Evolutionary conservation across 64 coral and sea anemone genomes (phyloP), one percentile per base, ranked within the genome.

Genomic region (Porites lutea): DNA sequence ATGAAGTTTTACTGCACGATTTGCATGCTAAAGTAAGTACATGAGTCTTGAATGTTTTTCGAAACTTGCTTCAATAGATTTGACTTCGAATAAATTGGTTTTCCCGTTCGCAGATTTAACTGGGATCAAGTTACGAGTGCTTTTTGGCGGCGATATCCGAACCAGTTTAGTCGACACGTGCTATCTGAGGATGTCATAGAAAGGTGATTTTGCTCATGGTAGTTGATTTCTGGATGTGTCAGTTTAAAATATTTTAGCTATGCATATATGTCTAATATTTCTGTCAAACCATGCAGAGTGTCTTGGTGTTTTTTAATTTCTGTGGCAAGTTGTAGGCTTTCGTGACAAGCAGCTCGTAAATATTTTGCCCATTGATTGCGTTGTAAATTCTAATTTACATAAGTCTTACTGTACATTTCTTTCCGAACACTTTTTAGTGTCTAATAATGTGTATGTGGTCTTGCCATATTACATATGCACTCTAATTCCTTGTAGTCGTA

Each of bases 101-200:
- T 0, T 58, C 27, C 54, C 37, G 51, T 59, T 47, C 12, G 58
- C 87, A 97, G 95, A 90, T 93, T 91, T 52, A 86, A 89, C 15
- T 97, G 95, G 95, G 92, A 94, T 54, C 95, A 97, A 19, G 92
- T 97, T 44, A 94, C 86, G 43, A 80, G 88, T 10, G 95, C 95
- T 8, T 91, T 93, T 90, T 97, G 95, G 95, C 82, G 82, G 13
- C 75, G 97, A 53, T 99, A 99, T 88, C 97, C 97, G 76, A 99
- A 99, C 64, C 97, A 91, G 19, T 99, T 73, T 78, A 99, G 97
- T 82, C 90, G 90, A 88, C 97, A 99, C 97, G 97, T 99, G 94
- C 88, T 99, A 5, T 94, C 94, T 44, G 97, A 99, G 88, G 97
- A 99, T 86, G 88, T 99, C 65, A 51, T 99, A 19, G 55, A 79